Percentiles rank a stretch among this genome's conserved stretches.
phyloP scores from a whole-genome alignment of 2,113 vertebrate genomes.

The Hydrochoerus hydrochaeris region DNA sequence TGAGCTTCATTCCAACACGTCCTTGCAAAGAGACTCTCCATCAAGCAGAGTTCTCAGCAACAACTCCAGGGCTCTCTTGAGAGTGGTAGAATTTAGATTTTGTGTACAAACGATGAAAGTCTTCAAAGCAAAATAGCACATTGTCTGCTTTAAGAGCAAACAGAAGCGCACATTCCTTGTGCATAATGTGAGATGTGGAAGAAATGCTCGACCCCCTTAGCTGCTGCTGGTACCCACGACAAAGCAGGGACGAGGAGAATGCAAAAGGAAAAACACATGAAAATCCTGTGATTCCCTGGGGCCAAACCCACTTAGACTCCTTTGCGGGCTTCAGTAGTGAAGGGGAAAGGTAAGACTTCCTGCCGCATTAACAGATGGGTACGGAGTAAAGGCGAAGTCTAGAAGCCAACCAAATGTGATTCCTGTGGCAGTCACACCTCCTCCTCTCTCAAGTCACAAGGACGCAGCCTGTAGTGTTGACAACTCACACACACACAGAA shows the following conservation, averaged over 20 bases:
- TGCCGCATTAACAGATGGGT: not conserved
- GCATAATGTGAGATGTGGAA: not conserved
- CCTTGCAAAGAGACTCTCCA: constrained; percentile 65
- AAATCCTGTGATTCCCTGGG: not conserved
- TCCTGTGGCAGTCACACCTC: not conserved
- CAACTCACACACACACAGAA: not conserved
- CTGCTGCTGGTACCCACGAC: not conserved
- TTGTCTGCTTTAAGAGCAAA: not conserved
- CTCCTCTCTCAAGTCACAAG: not conserved
- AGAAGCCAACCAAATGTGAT: not conserved
- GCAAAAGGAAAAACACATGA: not conserved
- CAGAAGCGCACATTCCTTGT: not conserved
- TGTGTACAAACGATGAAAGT: not conserved
- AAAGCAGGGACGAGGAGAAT: not conserved
- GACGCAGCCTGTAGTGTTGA: not conserved
- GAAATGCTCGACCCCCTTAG: not conserved
- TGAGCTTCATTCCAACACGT: constrained; percentile 57
- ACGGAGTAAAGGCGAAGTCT: not conserved
- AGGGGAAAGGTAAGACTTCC: not conserved
- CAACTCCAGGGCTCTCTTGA: not conserved
- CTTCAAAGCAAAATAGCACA: not conserved
- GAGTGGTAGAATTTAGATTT: constrained; percentile 9
- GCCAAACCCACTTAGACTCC: not conserved
- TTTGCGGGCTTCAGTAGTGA: not conserved
- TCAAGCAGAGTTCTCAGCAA: constrained; percentile 41